Conservation (phyloP, 2,113 vertebrate genomes). For the Cyanoramphus novaezelandiae region DNA sequence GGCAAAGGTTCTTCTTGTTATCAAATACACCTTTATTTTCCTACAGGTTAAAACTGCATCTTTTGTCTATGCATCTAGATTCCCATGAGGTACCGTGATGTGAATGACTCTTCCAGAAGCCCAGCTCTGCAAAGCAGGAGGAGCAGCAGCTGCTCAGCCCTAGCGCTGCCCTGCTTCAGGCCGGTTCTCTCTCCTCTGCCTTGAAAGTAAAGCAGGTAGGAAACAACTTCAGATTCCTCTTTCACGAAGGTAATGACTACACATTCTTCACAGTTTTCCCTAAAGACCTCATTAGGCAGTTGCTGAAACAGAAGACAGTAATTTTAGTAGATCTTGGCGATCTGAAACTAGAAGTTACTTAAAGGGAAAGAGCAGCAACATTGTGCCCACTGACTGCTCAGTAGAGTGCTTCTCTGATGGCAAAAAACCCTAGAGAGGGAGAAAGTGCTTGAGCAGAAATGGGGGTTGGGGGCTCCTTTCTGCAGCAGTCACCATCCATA, state of each 20-base stretch:
- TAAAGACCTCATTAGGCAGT: not conserved
- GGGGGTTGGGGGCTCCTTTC: not conserved
- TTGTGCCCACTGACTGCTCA: accelerated
- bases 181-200: not conserved
- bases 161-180: not conserved
- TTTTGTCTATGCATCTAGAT: not conserved
- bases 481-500: not conserved
- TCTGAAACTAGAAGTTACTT: not conserved
- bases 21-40: not conserved
- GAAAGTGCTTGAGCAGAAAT: not conserved
- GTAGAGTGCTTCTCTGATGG: not conserved
- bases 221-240: not conserved
- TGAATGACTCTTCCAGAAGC: not conserved
- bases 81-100: not conserved
- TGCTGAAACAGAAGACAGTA: not conserved
- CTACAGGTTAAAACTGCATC: not conserved
- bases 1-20: not conserved
- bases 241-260: not conserved
- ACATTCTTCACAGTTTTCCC: not conserved
- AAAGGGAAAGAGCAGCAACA: not conserved
- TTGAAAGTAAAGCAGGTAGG: not conserved
- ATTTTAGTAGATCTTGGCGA: not conserved
- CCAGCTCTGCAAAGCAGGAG: not conserved
- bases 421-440: not conserved
- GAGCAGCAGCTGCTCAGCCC: not conserved